Percentiles rank a stretch among this genome's conserved stretches.
These are phyloP conservation scores for Dermolepida albohirtum DNA, from an alignment of 2,888 invertebrate genomes.

Conservation along the genomic window DNA sequence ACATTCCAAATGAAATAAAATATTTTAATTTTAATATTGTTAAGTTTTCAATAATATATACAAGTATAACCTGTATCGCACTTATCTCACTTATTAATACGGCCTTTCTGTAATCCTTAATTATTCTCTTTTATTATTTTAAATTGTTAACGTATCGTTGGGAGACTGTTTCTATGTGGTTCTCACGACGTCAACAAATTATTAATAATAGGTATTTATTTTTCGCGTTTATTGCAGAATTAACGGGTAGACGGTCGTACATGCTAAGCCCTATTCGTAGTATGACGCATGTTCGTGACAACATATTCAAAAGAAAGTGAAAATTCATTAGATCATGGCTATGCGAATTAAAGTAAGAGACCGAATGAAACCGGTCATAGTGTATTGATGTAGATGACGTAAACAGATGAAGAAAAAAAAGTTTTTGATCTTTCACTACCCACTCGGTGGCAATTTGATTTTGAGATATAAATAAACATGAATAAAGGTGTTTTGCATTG, in stretches of 20 bases:
- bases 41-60: too few species aligned
- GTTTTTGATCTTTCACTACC: not conserved
- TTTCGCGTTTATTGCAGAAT: conserved; percentile 4
- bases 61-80: too few species aligned
- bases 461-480: conserved; percentile 14
- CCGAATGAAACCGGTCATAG: not conserved
- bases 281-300: conserved; percentile 21
- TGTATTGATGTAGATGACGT: conserved; percentile 25
- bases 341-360: too few species aligned
- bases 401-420: conserved; percentile 6
- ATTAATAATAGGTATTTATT: too few species aligned
- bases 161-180: too few species aligned
- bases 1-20: too few species aligned
- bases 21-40: too few species aligned
- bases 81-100: too few species aligned
- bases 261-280: conserved; percentile 5
- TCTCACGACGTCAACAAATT: too few species aligned
- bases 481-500: not conserved
- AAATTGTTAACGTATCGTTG: too few species aligned
- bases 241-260: not conserved
- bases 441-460: not conserved
- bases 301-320: conserved; percentile 21
- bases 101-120: too few species aligned
- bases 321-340: conserved; percentile 25
- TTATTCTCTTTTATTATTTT: too few species aligned